phyloP scores from a whole-genome alignment of 2,888 invertebrate genomes.

The Helleia helle region DNA sequence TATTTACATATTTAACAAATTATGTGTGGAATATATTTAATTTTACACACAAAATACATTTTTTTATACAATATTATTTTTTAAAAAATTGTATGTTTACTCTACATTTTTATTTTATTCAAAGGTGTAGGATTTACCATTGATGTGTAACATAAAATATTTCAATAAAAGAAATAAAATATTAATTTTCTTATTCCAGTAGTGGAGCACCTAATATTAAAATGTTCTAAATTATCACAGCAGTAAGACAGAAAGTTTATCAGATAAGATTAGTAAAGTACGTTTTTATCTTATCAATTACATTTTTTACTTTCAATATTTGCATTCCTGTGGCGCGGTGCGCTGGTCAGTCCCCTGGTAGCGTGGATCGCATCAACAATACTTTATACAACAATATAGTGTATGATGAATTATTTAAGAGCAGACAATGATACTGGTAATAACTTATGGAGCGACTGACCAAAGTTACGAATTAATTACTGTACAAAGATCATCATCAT shows the following conservation, averaged over 20 bases:
- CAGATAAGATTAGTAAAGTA: neutral
- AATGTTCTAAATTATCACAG: neutral
- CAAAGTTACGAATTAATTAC: no score
- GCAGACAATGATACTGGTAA: slow-evolving; percentile 14
- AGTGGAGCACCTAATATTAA: neutral
- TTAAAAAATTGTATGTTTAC: no score
- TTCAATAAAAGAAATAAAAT: no score
- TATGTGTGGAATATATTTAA: neutral
- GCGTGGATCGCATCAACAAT: slow-evolving; percentile 24
- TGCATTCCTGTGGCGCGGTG: slow-evolving; percentile 10
- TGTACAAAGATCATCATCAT: neutral
- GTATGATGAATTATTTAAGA: slow-evolving; percentile 20
- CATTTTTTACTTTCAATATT: slow-evolving; percentile 2
- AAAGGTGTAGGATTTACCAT: no score
- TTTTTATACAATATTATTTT: no score
- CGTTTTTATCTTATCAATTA: slow-evolving; percentile 2
- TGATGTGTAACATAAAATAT: no score
- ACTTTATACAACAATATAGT: slow-evolving; percentile 10
- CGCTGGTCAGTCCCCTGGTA: slow-evolving; percentile 23
- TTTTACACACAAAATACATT: no score
- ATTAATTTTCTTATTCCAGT: no score
- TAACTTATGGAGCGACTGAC: no score
- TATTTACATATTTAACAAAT: slow-evolving; percentile 14
- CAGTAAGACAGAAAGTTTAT: neutral
- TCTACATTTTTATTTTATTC: neutral